Base-by-base conservation (phyloP, 1,140 invertebrate genomes). In the Scylla paramamosain region DNA sequence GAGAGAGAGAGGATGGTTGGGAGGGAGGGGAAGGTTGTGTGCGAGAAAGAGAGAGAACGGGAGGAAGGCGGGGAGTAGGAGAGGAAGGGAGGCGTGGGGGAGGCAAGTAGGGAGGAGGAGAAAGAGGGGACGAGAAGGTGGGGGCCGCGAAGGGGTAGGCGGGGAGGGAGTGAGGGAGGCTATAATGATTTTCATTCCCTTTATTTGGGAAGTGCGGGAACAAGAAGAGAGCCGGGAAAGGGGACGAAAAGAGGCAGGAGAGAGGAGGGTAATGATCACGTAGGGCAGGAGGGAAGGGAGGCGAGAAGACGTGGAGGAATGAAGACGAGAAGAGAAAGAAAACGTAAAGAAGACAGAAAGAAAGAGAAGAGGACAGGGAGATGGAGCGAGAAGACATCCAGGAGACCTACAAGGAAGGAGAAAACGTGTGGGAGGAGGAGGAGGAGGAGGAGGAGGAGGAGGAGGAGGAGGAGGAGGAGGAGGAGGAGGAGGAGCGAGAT, bases 171-270 rank as follows among this genome's bases (percentile, higher is more conserved):
- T 88, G 86, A 88, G 91, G 77, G 59, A 67, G 82, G 48, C 46
- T 31, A 48, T 91, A 91, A 91, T 59, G 48, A 67, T 89, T 89
- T 89, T 89, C 87, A 48, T 39, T 46, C 39, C 87, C 87, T 89
- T 89, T 89, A 89, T 89, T 89, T 89, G 87, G 87, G 87, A 89
- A 89, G 46, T 89, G 39, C 46, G 87, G 87, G 87, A 89, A 89
- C 87, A 89, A 89, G 87, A 89, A 89, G 87, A 89, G 87, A 89
- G 87, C 31, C 87, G n/a, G 87, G 87, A 77, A 39, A 48, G 46
- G 59, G 59, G 32, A 91, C 48, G 90, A 77, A 91, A 91, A 91
- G 90, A 91, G 59, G 90, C 46, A 91, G 90, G 48, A 91, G 46
- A 31, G 48, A 29, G 48, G 46, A 48, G 48, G 48, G 90, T 67